Evolutionary conservation across 2,797 vertebrate genomes (phyloP).

Genomic region (Melopsittacus undulatus): DNA sequence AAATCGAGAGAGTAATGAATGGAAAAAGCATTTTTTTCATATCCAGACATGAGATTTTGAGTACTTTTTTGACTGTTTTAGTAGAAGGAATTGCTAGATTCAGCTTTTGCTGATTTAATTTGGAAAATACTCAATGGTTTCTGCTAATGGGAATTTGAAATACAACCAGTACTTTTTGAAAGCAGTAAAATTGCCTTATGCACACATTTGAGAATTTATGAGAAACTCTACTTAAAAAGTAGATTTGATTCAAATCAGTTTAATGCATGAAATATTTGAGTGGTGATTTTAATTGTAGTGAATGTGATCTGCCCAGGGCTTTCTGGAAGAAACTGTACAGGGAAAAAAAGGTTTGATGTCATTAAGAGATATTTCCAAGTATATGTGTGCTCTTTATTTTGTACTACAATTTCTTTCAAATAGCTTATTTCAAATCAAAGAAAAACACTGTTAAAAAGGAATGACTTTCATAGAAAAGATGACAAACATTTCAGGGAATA

Average conservation of each 20-base stretch:
- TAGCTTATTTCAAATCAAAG: background rate
- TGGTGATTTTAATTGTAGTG: background rate
- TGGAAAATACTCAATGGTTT: background rate
- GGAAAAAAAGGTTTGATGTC: background rate
- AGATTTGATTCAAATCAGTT: background rate
- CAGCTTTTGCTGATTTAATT: background rate
- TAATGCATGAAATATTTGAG: background rate
- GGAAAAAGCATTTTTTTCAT: background rate
- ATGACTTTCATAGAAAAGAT: background rate
- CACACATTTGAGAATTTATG: background rate
- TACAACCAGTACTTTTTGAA: background rate
- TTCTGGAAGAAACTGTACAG: background rate
- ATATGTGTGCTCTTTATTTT: background rate
- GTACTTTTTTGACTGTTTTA: background rate
- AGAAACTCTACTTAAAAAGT: background rate
- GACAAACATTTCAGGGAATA: slow-evolving; percentile 25
- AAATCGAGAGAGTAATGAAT: background rate
- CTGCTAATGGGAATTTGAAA: background rate
- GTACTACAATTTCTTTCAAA: background rate
- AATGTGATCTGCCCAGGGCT: background rate
- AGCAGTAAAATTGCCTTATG: background rate
- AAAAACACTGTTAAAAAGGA: background rate
- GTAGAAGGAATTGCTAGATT: background rate
- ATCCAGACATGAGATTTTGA: background rate
- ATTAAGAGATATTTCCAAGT: background rate